These are phyloP conservation scores for Drosophila neonasuta DNA, from an alignment of 2,888 invertebrate genomes.

Conservation along the genomic window DNA sequence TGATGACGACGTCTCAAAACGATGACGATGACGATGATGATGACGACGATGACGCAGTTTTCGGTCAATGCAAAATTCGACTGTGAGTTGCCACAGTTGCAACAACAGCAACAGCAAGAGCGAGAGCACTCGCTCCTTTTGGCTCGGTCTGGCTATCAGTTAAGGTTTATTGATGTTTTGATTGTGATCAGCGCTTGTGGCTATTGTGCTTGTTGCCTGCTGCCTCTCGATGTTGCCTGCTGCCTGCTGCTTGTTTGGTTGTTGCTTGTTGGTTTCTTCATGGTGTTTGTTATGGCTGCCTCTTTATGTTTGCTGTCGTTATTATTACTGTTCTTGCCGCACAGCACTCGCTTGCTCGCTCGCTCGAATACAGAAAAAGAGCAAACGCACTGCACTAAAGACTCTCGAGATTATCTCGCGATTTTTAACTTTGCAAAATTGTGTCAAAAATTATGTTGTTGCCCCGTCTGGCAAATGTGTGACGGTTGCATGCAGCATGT, in stretches of 20 bases:
- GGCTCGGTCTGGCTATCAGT: slow-evolving; percentile 62
- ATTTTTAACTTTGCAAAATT: slow-evolving; percentile 65
- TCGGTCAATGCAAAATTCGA: slow-evolving; percentile 52
- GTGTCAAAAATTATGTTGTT: slow-evolving; percentile 77
- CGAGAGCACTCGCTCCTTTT: slow-evolving; percentile 24
- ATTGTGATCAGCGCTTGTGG: slow-evolving; percentile 73
- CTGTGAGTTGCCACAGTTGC: slow-evolving; percentile 1
- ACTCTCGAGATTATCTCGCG: slow-evolving; percentile 55
- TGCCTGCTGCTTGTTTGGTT: not conserved
- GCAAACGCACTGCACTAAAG: slow-evolving; percentile 39
- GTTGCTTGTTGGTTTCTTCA: slow-evolving; percentile 44
- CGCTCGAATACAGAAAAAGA: slow-evolving; percentile 8
- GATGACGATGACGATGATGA: slow-evolving; percentile 17
- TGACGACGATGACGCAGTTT: slow-evolving; percentile 48
- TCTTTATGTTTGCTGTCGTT: slow-evolving; percentile 52
- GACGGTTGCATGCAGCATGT: slow-evolving; percentile 21
- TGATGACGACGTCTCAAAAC: slow-evolving; percentile 51
- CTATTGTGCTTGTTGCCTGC: slow-evolving; percentile 50
- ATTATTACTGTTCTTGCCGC: slow-evolving; percentile 26
- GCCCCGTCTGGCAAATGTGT: slow-evolving; percentile 33
- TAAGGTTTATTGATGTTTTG: slow-evolving; percentile 78
- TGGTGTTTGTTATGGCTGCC: slow-evolving; percentile 68
- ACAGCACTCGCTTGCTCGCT: slow-evolving; percentile 11
- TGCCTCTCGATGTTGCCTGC: slow-evolving; percentile 21
- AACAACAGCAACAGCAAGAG: slow-evolving; percentile 9